Evolutionary conservation across 2,113 vertebrate species (phyloP).

Genomic region (Lycocorax pyrrhopterus): DNA sequence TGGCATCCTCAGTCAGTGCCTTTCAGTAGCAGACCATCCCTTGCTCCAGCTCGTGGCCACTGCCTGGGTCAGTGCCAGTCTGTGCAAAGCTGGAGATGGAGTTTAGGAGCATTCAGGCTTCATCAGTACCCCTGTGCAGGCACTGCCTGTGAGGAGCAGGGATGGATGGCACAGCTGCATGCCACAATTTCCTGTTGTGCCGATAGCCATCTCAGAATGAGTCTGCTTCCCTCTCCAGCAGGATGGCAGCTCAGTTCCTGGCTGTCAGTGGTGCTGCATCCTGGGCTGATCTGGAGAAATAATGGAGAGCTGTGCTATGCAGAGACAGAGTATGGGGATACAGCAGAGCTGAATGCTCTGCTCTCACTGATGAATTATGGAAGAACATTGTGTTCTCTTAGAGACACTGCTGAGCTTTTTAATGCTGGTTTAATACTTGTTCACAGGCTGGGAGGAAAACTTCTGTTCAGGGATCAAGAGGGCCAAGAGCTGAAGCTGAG

Average conservation of each 20-base stretch:
- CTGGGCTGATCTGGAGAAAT: neutral
- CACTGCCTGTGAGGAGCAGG: neutral
- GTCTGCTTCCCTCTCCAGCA: neutral
- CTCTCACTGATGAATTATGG: neutral
- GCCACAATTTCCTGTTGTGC: neutral
- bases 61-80: neutral
- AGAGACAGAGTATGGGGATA: neutral
- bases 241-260: neutral
- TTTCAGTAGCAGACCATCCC: neutral
- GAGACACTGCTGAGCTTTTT: neutral
- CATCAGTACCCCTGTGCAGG: neutral
- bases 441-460: neutral
- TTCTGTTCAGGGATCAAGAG: neutral
- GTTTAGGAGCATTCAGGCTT: neutral
- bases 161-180: neutral
- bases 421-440: neutral
- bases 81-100: neutral
- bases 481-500: neutral
- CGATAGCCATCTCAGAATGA: neutral
- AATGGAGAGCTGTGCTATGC: neutral
- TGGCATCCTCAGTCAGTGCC: neutral
- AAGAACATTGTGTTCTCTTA: neutral
- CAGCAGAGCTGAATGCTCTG: neutral
- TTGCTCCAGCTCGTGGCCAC: accelerated
- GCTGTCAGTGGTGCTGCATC: neutral